Evolutionary conservation across 2,888 invertebrate genomes (phyloP).

Genomic region (Dasypogon diadema): DNA sequence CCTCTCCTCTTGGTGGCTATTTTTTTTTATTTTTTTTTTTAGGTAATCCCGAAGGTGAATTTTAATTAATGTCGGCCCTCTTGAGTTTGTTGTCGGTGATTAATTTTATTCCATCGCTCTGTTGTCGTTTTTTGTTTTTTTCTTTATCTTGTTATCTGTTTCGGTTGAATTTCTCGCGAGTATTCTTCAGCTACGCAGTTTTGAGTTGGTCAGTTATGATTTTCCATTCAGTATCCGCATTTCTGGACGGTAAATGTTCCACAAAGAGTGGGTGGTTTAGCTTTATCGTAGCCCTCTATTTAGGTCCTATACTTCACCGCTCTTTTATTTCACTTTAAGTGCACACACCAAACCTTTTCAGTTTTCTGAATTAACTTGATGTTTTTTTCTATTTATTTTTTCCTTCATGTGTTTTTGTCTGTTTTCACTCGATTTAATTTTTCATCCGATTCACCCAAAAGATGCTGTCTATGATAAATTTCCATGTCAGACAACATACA

Average conservation of each 20-base stretch:
- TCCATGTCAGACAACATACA: constrained; percentile 54
- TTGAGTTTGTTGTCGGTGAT: constrained; percentile 52
- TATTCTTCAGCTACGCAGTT: constrained; percentile 11
- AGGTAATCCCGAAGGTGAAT: constrained; percentile 53
- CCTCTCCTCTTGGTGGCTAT: not conserved
- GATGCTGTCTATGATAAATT: constrained; percentile 53
- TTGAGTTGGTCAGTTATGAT: constrained; percentile 39
- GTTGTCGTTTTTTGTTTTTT: constrained; percentile 18
- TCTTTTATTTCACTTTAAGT: not conserved
- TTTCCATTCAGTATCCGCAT: not conserved
- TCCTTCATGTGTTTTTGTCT: constrained; percentile 34
- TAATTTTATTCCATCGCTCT: constrained; percentile 48
- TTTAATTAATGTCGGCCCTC: constrained; percentile 56
- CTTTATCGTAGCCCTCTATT: not conserved
- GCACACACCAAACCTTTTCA: not conserved
- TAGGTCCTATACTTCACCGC: not conserved
- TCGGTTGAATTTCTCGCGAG: not conserved
- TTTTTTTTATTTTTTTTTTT: constrained; percentile 38
- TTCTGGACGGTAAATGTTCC: not conserved
- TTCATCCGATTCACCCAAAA: constrained; percentile 52
- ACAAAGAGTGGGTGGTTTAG: not conserved
- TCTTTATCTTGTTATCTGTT: constrained; percentile 17
- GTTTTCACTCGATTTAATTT: constrained; percentile 51
- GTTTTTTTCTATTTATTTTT: not conserved
- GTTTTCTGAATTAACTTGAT: constrained; percentile 3